These are phyloP conservation scores for Adrianichthys oophorus DNA, from an alignment of 2,797 vertebrate species.

Conservation along the genomic window DNA sequence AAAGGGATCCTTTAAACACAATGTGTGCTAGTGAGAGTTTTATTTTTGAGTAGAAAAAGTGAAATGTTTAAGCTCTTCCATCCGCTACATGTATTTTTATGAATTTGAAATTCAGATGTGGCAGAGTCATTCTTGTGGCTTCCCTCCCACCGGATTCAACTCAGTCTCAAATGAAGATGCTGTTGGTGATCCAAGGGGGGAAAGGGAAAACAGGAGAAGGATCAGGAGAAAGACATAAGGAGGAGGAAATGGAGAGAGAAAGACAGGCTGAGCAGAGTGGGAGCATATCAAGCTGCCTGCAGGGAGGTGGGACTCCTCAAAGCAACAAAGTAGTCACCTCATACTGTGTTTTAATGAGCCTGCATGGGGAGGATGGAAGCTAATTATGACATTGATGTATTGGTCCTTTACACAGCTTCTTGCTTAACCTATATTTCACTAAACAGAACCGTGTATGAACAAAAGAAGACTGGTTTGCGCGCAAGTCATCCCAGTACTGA, in stretches of 20 bases:
- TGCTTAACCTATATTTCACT: conserved; percentile 25
- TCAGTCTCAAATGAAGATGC: conserved; percentile 26
- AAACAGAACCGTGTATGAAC: conserved; percentile 40
- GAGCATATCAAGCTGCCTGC: conserved; percentile 58
- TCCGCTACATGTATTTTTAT: conserved; percentile 15
- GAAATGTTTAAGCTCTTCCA: no score
- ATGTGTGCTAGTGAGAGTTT: no score
- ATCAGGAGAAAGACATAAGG: background rate
- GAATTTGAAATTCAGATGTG: conserved; percentile 54
- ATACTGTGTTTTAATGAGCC: conserved; percentile 69
- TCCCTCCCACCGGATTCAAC: conserved; percentile 41
- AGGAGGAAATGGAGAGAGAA: conserved; percentile 10
- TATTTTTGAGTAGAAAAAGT: no score
- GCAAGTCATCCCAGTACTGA: conserved; percentile 21
- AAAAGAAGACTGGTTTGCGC: conserved; percentile 28
- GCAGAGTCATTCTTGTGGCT: conserved; percentile 54
- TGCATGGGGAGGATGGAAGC: conserved; percentile 59
- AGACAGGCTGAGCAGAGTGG: conserved; percentile 39
- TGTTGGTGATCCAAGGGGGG: conserved; percentile 17
- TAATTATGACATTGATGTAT: conserved; percentile 71
- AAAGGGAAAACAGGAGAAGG: background rate
- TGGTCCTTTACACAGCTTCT: conserved; percentile 35
- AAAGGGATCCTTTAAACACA: no score
- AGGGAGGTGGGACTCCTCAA: conserved; percentile 52
- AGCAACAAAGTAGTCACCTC: conserved; percentile 68